Percentiles rank a stretch among this genome's conserved stretches.
Evolutionary conservation across 2,113 vertebrate species (phyloP).

Genomic region (Sylvilagus bachmani): DNA sequence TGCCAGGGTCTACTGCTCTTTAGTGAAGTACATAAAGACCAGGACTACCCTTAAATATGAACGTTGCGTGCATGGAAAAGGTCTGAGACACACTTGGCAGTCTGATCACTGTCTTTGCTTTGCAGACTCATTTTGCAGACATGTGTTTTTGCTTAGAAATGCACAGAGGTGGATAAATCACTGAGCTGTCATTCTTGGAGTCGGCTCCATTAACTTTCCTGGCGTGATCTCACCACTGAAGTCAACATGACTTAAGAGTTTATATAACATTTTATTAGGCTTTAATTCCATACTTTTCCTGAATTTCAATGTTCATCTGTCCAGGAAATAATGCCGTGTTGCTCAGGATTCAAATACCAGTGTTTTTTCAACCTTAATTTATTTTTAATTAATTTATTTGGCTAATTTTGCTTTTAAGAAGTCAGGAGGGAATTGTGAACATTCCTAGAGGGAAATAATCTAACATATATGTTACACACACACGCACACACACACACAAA

Average conservation of each 20-base stretch:
- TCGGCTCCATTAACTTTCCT: slow-evolving; percentile 86
- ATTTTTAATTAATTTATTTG: slow-evolving; percentile 71
- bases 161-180: slow-evolving; percentile 86
- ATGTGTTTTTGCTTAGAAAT: slow-evolving; percentile 87
- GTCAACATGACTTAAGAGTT: slow-evolving; percentile 88
- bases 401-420: slow-evolving; percentile 68
- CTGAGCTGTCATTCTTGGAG: slow-evolving; percentile 74
- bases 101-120: slow-evolving; percentile 68
- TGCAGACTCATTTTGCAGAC: slow-evolving; percentile 80
- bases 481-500: not conserved
- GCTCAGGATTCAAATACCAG: slow-evolving; percentile 52
- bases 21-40: not conserved
- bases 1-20: not conserved
- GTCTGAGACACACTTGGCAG: slow-evolving; percentile 40
- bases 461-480: not conserved
- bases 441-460: not conserved
- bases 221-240: slow-evolving; percentile 87
- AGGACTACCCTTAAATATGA: slow-evolving; percentile 17
- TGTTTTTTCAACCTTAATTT: slow-evolving; percentile 72
- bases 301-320: slow-evolving; percentile 82
- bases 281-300: slow-evolving; percentile 83
- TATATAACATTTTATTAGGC: slow-evolving; percentile 86
- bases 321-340: slow-evolving; percentile 67
- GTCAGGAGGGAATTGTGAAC: slow-evolving; percentile 54
- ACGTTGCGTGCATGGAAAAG: slow-evolving; percentile 5